Evolutionary conservation across 2,113 vertebrate species (phyloP).

Genomic region (Chaetorhynchus papuensis): DNA sequence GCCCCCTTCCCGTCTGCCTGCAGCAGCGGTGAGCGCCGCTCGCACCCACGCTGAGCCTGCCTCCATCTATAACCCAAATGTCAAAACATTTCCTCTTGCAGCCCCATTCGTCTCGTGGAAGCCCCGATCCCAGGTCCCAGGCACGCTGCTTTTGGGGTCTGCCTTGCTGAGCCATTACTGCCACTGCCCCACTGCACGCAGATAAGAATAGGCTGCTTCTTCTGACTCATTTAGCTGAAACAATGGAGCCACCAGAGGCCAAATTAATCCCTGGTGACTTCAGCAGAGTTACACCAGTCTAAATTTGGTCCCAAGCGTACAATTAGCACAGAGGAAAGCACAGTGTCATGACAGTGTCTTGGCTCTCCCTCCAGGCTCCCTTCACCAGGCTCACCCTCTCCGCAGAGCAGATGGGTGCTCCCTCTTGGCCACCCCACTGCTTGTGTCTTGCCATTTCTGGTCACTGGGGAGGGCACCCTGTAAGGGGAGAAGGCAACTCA

Average conservation of each 20-base stretch:
- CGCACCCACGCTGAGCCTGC: not conserved
- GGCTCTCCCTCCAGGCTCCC: not conserved
- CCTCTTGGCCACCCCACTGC: not conserved
- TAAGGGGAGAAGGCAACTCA: not conserved
- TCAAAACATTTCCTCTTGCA: slow-evolving; percentile 63
- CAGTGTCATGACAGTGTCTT: not conserved
- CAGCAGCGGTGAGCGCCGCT: not conserved
- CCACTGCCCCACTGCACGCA: slow-evolving; percentile 1
- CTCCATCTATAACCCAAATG: slow-evolving; percentile 60
- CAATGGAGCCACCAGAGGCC: slow-evolving; percentile 51
- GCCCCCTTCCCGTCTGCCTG: slow-evolving; percentile 41
- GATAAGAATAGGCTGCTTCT: slow-evolving; percentile 55
- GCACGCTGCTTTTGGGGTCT: slow-evolving; percentile 3
- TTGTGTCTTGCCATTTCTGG: not conserved
- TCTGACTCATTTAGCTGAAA: slow-evolving; percentile 59
- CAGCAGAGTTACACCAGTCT: slow-evolving; percentile 31
- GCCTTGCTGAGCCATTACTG: not conserved
- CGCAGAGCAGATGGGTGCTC: not conserved
- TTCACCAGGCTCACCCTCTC: not conserved
- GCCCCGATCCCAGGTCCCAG: not conserved
- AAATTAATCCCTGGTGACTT: slow-evolving; percentile 49
- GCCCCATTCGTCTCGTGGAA: not conserved
- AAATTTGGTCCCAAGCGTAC: slow-evolving; percentile 52
- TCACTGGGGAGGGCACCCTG: not conserved
- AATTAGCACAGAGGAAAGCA: slow-evolving; percentile 9